phyloP scores from a whole-genome alignment of 2,113 vertebrate species.

The Syrmaticus mikado region DNA sequence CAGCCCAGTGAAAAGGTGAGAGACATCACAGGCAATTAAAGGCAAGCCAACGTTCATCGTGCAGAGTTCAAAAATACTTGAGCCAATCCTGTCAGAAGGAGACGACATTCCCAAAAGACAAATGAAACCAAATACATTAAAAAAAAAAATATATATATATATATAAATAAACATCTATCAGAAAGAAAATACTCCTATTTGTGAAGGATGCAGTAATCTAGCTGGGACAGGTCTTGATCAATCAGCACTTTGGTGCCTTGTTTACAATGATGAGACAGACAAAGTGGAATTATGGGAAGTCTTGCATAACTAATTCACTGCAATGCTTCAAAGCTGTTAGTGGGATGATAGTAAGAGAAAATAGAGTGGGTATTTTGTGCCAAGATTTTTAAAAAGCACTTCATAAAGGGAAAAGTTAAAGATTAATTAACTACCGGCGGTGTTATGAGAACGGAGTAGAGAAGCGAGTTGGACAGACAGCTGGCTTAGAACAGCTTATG shows the following conservation, averaged over 20 bases:
- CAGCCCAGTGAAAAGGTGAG: background rate
- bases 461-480: conserved; percentile 29
- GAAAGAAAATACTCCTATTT: background rate
- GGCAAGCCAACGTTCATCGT: background rate
- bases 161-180: background rate
- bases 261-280: conserved; percentile 36
- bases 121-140: background rate
- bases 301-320: conserved; percentile 61
- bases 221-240: conserved; percentile 38
- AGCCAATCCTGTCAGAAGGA: background rate
- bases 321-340: conserved; percentile 44
- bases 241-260: conserved; percentile 8
- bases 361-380: conserved; percentile 29
- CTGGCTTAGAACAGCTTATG: conserved; percentile 25
- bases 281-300: conserved; percentile 39
- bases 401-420: conserved; percentile 48
- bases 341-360: conserved; percentile 44
- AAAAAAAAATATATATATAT: no score
- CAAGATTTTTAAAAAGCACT: conserved; percentile 45
- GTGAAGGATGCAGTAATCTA: conserved; percentile 28
- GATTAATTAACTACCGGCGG: conserved; percentile 50
- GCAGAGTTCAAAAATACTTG: background rate
- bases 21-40: conserved; percentile 9
- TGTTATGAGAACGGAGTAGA: conserved; percentile 35
- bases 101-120: background rate